Conservation (phyloP, 2,888 invertebrate genomes). For the Drosophila neotestacea region DNA sequence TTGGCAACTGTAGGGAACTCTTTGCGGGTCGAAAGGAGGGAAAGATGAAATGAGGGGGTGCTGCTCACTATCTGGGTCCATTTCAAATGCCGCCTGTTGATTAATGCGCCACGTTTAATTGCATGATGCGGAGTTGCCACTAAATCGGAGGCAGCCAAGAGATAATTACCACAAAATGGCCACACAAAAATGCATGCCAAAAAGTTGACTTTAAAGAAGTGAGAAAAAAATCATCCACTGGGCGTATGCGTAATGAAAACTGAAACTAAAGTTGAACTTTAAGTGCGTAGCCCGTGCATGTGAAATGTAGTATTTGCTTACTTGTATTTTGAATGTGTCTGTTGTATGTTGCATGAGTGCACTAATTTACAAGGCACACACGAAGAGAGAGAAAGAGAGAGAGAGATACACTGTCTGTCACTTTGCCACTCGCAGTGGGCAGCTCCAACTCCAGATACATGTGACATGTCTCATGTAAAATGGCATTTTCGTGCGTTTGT, state of each 20-base stretch:
- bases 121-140: conserved; percentile 32
- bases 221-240: not conserved
- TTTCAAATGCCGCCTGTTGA: conserved; percentile 65
- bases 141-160: not conserved
- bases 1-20: conserved; percentile 15
- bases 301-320: conserved; percentile 20
- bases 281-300: conserved; percentile 35
- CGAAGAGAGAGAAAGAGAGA: conserved; percentile 3
- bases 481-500: conserved; percentile 78
- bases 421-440: conserved; percentile 35
- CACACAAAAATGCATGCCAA: conserved; percentile 29
- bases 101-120: conserved; percentile 75
- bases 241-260: conserved; percentile 37
- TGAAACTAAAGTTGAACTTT: conserved; percentile 16
- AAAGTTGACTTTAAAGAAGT: conserved; percentile 34
- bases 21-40: not conserved
- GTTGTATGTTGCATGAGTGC: conserved; percentile 38
- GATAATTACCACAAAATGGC: conserved; percentile 3
- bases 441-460: conserved; percentile 23
- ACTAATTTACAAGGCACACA: conserved; percentile 47
- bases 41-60: not conserved
- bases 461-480: conserved; percentile 66
- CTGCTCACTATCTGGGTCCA: conserved; percentile 11
- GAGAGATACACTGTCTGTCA: conserved; percentile 48
- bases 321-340: conserved; percentile 28